Evolutionary conservation across 2,113 vertebrate species (phyloP).

Genomic region (Dipodomys stephensi): DNA sequence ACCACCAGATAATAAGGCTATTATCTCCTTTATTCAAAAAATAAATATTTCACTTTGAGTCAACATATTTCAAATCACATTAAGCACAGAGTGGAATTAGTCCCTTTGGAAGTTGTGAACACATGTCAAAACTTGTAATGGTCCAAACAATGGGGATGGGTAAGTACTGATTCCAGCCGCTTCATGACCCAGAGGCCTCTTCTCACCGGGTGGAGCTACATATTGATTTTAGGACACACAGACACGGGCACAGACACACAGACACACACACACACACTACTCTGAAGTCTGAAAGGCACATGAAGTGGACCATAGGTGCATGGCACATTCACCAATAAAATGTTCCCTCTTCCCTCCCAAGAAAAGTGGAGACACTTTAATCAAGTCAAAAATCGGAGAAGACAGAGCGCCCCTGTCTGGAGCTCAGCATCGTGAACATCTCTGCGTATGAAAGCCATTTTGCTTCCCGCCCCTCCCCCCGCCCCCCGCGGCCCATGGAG

Average conservation of each 20-base stretch:
- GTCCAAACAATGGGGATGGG: slow-evolving; percentile 71
- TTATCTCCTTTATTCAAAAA: slow-evolving; percentile 91
- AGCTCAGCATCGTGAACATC: slow-evolving; percentile 45
- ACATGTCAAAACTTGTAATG: slow-evolving; percentile 75
- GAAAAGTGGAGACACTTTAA: slow-evolving; percentile 76
- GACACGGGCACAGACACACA: too few relatives aligned
- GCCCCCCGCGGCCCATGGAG: background rate
- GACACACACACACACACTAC: slow-evolving; percentile 48
- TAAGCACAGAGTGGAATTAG: slow-evolving; percentile 84
- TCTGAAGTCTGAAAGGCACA: slow-evolving; percentile 91
- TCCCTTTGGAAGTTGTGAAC: slow-evolving; percentile 81
- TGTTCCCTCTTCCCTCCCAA: slow-evolving; percentile 84
- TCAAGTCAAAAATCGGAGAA: slow-evolving; percentile 83
- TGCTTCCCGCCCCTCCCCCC: background rate
- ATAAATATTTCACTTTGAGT: slow-evolving; percentile 91
- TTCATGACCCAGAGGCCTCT: slow-evolving; percentile 72
- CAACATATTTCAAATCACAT: slow-evolving; percentile 86
- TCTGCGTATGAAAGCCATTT: slow-evolving; percentile 34
- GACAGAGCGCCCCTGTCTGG: slow-evolving; percentile 69
- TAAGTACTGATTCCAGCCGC: slow-evolving; percentile 79
- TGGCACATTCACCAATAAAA: slow-evolving; percentile 83
- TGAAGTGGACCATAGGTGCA: slow-evolving; percentile 84
- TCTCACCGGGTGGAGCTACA: slow-evolving; percentile 75
- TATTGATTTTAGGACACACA: slow-evolving; percentile 59
- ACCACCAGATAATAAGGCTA: slow-evolving; percentile 81